A percentile compares a stretch with the other conserved stretches of the same genome.
phyloP scores from a whole-genome alignment of 1,140 invertebrate genomes.

The Chrysoperla carnea region DNA sequence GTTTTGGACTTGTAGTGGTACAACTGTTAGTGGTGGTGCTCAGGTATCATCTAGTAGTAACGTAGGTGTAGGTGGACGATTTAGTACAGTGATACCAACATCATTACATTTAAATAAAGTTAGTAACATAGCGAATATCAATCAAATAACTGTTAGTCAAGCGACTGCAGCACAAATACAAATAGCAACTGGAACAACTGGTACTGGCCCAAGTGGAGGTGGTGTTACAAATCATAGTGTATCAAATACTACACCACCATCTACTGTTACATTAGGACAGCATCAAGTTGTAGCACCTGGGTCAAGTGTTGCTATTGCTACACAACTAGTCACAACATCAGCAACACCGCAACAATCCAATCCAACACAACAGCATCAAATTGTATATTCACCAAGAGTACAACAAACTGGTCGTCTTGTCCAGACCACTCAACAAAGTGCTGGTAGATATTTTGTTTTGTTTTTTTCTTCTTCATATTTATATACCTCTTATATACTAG shows the following conservation, averaged over 20 bases:
- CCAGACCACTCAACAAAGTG: not conserved
- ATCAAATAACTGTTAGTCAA: not conserved
- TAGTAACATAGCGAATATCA: not conserved
- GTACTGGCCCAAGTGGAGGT: too few relatives aligned
- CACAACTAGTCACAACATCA: too few relatives aligned
- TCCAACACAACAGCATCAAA: not conserved
- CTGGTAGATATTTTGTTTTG: not conserved
- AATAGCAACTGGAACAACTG: not conserved
- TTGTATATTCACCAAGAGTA: not conserved
- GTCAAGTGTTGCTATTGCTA: too few relatives aligned
- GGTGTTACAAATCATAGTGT: too few relatives aligned
- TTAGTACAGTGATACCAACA: not conserved
- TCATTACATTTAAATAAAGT: not conserved
- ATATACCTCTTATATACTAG: not conserved
- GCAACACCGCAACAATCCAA: too few relatives aligned
- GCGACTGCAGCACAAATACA: not conserved
- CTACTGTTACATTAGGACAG: too few relatives aligned
- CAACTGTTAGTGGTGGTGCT: not conserved
- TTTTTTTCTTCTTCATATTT: not conserved
- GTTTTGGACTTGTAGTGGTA: not conserved
- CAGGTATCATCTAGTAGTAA: too few relatives aligned
- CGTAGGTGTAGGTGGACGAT: too few relatives aligned
- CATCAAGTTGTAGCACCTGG: too few relatives aligned
- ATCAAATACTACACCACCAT: too few relatives aligned
- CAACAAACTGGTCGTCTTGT: not conserved